Base-by-base conservation (phyloP, 2,888 invertebrate species). In the Philopedon plagiatum region DNA sequence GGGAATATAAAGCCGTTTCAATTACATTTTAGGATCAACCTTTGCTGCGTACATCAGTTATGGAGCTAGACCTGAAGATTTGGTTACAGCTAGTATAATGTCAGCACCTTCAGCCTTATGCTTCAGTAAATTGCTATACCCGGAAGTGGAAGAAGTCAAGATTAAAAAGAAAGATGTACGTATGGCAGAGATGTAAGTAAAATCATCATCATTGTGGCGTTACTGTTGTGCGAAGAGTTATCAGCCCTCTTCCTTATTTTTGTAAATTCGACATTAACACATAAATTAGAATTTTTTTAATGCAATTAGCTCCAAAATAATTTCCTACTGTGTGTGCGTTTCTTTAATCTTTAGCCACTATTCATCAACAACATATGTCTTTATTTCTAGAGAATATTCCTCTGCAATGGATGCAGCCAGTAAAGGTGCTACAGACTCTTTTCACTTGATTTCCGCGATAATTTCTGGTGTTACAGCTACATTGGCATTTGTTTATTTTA, bases 61-160 rank as follows among this genome's bases (percentile, higher is more conserved):
- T 84, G 97, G 97, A 0, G 96, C 97, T 0, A 90, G 92, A 57
- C 92, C 98, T 0, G 91, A 94, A 0, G 95, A 98, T 84, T 86
- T 99, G 39, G 91, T 99, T 74, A 95, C 97, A 0, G 95, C 98
- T 0, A 95, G 95, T 74, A 93, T 99, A 0, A 98, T 99, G 98
- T 95, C 97, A 0, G 98, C 98, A 0, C 98, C 98, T 0, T 96
- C 97, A 0, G 94, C 98, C 0, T 85, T 99, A 26, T 96, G 95
- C 79, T 94, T 91, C 81, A 90, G 97, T 9, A 99, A 99, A 84
- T 87, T 99, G 0, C 89, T 97, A 79, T 93, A 94, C 87, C 99
- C 99, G 0, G 99, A 99, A 87, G 95, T 93, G 0, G 93, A 95
- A 80, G 88, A 91, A 68, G 92, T 95, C 0, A 87, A 90, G 75